These are phyloP conservation scores for Oligia latruncula DNA, from an alignment of 2,888 invertebrate genomes.

Conservation along the genomic window DNA sequence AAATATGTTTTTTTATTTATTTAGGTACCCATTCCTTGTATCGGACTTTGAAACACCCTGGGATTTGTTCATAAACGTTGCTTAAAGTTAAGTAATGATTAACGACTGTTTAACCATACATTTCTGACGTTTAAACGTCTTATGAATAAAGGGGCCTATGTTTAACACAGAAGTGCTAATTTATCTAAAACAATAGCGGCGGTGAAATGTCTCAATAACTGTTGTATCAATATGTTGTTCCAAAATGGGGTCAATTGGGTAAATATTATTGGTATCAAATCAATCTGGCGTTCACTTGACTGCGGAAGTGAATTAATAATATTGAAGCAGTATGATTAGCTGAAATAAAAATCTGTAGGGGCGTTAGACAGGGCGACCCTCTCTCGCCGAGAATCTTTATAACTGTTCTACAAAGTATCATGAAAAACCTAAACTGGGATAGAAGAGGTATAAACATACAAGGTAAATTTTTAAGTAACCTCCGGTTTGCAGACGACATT, in stretches of 20 bases:
- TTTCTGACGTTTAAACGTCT: too few relatives aligned
- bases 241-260: background rate
- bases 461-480: too few relatives aligned
- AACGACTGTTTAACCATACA: too few relatives aligned
- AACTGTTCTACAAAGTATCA: too few relatives aligned
- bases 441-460: too few relatives aligned
- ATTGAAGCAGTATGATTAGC: constrained; percentile 1
- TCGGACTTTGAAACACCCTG: background rate
- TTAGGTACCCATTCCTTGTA: background rate
- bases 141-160: too few relatives aligned
- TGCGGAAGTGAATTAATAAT: constrained; percentile 15
- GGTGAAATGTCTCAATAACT: background rate
- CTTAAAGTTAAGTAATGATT: background rate
- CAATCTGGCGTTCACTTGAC: background rate
- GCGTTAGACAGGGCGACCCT: too few relatives aligned
- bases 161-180: background rate
- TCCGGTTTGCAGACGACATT: too few relatives aligned
- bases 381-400: too few relatives aligned
- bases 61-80: background rate
- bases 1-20: too few relatives aligned
- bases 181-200: background rate
- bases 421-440: too few relatives aligned
- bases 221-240: background rate
- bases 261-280: background rate
- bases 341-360: too few relatives aligned